A percentile compares a stretch with the other conserved stretches of the same genome.
These are phyloP conservation scores for Misgurnus anguillicaudatus DNA, from an alignment of 2,113 vertebrate species.

Conservation along the genomic window DNA sequence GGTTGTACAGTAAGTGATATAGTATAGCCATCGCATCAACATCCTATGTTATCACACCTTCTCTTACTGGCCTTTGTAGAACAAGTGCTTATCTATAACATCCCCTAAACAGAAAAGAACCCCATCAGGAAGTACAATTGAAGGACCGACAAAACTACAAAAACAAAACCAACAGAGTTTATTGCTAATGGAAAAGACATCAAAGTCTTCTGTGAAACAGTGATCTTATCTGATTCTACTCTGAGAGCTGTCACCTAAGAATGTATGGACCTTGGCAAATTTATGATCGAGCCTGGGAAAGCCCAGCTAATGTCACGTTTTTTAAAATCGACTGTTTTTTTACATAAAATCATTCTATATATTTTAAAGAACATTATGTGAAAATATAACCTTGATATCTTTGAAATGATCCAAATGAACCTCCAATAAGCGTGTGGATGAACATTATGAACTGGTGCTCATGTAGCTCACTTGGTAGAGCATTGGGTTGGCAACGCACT, in stretches of 20 bases:
- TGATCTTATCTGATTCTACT: not conserved
- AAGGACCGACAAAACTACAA: not conserved
- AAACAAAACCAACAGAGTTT: constrained; percentile 1
- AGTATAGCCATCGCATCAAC: not conserved
- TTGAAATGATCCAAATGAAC: not conserved
- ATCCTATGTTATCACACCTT: constrained; percentile 4
- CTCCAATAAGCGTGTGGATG: not conserved
- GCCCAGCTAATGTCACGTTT: too few species aligned
- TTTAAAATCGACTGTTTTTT: too few species aligned
- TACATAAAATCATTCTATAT: too few species aligned
- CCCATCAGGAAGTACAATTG: not conserved
- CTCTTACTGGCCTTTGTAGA: not conserved
- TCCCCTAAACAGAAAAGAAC: not conserved
- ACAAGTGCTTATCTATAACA: not conserved
- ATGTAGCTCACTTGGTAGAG: too few species aligned
- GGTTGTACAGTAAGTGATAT: not conserved
- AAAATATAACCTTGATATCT: too few species aligned
- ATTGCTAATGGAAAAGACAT: too few species aligned
- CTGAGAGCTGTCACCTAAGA: not conserved
- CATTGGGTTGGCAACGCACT: too few species aligned
- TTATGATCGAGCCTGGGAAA: too few species aligned
- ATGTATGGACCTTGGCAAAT: too few species aligned
- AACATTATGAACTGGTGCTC: too few species aligned
- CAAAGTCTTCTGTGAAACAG: not conserved
- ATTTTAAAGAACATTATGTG: too few species aligned